A percentile compares a stretch with the other conserved stretches of the same genome.
Conservation (phyloP, 1,140 invertebrate genomes). For the Rhynchophorus ferrugineus region DNA sequence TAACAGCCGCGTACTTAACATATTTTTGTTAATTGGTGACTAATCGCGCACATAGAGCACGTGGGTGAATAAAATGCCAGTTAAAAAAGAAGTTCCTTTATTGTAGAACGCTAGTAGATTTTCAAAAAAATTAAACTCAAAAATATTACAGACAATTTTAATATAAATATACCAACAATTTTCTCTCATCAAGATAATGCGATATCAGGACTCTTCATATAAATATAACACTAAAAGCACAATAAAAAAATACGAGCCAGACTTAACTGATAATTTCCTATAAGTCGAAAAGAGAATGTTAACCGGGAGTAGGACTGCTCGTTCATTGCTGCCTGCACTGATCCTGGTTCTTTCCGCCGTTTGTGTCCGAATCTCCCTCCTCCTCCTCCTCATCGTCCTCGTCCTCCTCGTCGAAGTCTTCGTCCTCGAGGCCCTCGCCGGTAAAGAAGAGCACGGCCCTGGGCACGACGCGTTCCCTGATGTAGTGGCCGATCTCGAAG, state of each 20-base stretch:
- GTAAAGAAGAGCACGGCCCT: constrained; percentile 91
- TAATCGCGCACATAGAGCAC: too few relatives aligned
- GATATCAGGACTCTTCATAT: neutral
- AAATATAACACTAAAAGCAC: constrained; percentile 1
- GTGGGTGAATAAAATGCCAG: too few relatives aligned
- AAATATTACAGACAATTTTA: neutral
- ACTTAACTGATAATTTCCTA: constrained; percentile 3
- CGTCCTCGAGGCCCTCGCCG: constrained; percentile 73
- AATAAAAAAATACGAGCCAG: constrained; percentile 3
- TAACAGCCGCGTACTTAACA: too few relatives aligned
- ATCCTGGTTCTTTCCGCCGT: constrained; percentile 19
- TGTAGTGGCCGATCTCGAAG: constrained; percentile 98
- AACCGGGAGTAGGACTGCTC: neutral
- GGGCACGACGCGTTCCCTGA: constrained; percentile 87
- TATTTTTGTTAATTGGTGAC: too few relatives aligned
- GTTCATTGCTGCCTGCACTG: constrained; percentile 36
- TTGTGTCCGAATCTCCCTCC: constrained; percentile 31
- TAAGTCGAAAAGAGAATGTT: neutral
- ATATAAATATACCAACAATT: neutral
- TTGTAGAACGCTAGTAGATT: neutral
- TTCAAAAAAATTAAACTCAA: neutral
- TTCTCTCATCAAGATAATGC: neutral
- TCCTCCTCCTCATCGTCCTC: constrained; percentile 44
- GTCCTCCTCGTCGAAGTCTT: constrained; percentile 64
- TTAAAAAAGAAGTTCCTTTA: neutral